A percentile compares a stretch with the other conserved stretches of the same genome.
Conservation (phyloP, 2,797 vertebrate species). For the Pangasius krempfi region DNA sequence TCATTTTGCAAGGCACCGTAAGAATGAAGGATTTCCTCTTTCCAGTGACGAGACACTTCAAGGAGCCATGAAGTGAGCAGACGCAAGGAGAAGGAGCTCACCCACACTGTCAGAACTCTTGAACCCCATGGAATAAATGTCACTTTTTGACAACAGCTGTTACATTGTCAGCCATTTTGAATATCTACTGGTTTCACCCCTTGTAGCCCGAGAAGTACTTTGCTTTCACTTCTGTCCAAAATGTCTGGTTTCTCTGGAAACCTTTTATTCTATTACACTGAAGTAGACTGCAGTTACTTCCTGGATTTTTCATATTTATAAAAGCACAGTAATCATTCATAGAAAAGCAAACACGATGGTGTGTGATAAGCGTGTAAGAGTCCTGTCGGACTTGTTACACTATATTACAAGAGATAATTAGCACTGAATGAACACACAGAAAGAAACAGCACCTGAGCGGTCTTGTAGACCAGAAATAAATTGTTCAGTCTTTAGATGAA, state of each 20-base stretch:
- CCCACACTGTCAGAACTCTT: neutral
- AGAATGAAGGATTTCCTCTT: neutral
- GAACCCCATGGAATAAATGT: neutral
- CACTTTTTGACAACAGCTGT: neutral
- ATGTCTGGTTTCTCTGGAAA: neutral
- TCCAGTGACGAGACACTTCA: neutral
- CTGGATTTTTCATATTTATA: neutral
- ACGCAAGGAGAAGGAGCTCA: neutral
- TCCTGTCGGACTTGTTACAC: slow-evolving; percentile 5
- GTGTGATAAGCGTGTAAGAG: slow-evolving; percentile 3
- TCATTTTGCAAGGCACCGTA: neutral
- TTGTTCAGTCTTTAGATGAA: neutral
- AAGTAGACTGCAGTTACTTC: neutral
- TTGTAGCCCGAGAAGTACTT: neutral
- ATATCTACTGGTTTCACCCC: neutral
- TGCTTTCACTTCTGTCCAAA: slow-evolving; percentile 8
- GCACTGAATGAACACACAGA: slow-evolving; percentile 6
- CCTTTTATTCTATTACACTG: neutral
- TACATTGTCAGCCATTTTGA: neutral
- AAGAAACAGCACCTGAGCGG: neutral
- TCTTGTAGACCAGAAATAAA: slow-evolving; percentile 4
- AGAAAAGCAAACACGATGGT: slow-evolving; percentile 21
- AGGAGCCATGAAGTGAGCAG: neutral
- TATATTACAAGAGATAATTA: slow-evolving; percentile 14
- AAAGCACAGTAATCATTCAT: slow-evolving; percentile 15